Conservation (phyloP, 2,888 invertebrate genomes). For the Macropis europaea region DNA sequence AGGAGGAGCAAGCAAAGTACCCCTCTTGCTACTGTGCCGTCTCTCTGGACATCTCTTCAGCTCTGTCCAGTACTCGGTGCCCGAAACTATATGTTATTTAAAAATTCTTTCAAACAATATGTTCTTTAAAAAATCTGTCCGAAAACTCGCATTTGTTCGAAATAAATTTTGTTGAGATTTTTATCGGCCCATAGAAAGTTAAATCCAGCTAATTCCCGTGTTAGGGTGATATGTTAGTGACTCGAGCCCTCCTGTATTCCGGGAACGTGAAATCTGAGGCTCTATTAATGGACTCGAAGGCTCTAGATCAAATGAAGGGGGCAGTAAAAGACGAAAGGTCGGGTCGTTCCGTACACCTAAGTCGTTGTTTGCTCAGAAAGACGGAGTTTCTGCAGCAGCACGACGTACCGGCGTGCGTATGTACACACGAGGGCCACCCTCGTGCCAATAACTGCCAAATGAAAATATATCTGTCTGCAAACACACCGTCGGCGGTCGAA, state of each 20-base stretch:
- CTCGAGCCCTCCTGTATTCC: slow-evolving; percentile 15
- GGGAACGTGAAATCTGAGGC: slow-evolving; percentile 75
- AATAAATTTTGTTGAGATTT: no score
- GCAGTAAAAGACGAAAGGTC: slow-evolving; percentile 58
- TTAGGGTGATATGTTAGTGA: slow-evolving; percentile 10
- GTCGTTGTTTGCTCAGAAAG: slow-evolving; percentile 70
- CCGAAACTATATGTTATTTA: no score
- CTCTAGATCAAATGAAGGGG: slow-evolving; percentile 70
- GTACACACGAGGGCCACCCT: slow-evolving; percentile 63
- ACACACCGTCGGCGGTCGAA: slow-evolving; percentile 69
- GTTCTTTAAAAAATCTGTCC: no score
- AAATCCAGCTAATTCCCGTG: not conserved
- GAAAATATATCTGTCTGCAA: slow-evolving; percentile 79
- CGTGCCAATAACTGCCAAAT: slow-evolving; percentile 79
- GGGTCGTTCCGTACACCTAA: slow-evolving; percentile 51
- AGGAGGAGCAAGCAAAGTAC: no score
- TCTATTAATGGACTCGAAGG: slow-evolving; percentile 76
- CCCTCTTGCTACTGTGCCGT: no score
- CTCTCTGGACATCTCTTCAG: no score
- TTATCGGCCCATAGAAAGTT: not conserved
- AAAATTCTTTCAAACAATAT: no score
- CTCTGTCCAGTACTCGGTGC: no score
- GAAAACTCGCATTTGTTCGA: no score
- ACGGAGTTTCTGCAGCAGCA: slow-evolving; percentile 62
- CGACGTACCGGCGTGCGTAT: slow-evolving; percentile 57